phyloP scores from a whole-genome alignment of 2,113 vertebrate species.

The Sarotherodon lohbergeri region DNA sequence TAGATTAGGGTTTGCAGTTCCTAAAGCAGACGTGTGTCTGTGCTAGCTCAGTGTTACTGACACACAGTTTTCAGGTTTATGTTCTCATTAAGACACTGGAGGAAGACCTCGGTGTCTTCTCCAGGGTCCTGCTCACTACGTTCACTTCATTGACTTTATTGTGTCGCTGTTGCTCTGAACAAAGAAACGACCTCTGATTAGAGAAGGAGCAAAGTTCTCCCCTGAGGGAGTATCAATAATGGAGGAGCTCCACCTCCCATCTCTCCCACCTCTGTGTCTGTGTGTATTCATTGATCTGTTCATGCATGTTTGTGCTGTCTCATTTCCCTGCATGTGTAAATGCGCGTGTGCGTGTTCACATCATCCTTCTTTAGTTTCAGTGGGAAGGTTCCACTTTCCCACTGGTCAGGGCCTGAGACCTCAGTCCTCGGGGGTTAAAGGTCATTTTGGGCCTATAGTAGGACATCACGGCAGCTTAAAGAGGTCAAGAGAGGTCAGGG shows the following conservation, averaged over 20 bases:
- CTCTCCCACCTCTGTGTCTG: neutral
- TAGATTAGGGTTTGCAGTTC: neutral
- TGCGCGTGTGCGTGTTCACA: neutral
- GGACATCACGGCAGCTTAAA: constrained; percentile 47
- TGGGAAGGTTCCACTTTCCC: constrained; percentile 45
- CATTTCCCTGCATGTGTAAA: fast-evolving
- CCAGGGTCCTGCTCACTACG: neutral
- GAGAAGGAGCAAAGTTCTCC: neutral
- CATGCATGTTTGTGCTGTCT: neutral
- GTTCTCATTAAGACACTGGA: neutral
- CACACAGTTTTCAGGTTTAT: neutral
- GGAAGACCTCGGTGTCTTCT: neutral
- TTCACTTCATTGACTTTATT: neutral
- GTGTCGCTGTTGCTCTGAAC: neutral
- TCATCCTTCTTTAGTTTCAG: neutral
- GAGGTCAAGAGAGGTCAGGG: constrained; percentile 45
- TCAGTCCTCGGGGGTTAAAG: constrained; percentile 40
- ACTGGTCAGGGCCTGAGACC: constrained; percentile 42
- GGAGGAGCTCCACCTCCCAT: neutral
- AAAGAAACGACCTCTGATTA: neutral
- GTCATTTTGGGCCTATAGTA: constrained; percentile 28
- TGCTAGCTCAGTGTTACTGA: neutral
- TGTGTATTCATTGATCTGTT: neutral
- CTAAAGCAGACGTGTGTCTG: neutral
- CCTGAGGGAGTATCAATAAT: neutral